phyloP scores from a whole-genome alignment of 2,113 vertebrate genomes.

The Pardalotus punctatus region DNA sequence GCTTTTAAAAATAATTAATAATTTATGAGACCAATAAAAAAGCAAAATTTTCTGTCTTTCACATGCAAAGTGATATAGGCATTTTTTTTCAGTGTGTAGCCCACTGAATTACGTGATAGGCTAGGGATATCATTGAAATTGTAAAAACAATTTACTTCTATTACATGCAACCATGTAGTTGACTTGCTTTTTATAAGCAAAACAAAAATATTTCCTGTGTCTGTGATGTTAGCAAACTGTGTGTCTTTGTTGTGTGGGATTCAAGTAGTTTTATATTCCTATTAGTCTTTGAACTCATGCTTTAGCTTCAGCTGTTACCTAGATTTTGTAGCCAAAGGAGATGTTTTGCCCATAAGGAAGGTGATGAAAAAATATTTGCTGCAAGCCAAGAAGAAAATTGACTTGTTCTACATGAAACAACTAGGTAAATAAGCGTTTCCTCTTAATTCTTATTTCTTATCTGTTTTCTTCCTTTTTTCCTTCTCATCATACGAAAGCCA shows the following conservation, averaged over 20 bases:
- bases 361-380: not conserved
- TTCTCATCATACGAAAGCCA: accelerated
- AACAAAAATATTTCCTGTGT: not conserved
- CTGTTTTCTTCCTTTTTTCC: not conserved
- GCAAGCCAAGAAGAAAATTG: conserved; percentile 48
- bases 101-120: not conserved
- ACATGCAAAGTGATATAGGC: not conserved
- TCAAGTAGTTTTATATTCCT: conserved; percentile 40
- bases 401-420: conserved; percentile 9
- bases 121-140: not conserved
- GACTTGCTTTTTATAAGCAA: not conserved
- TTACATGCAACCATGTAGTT: not conserved
- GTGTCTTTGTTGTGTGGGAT: conserved; percentile 16
- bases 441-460: not conserved
- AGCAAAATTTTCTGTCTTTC: not conserved
- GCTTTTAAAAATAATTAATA: not conserved
- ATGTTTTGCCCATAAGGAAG: not conserved
- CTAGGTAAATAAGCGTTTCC: conserved; percentile 21
- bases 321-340: not conserved
- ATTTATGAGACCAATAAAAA: not conserved
- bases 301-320: conserved; percentile 48
- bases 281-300: conserved; percentile 21
- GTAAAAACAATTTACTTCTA: not conserved
- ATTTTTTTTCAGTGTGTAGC: not conserved
- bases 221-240: conserved; percentile 36